These are phyloP conservation scores for Eueides isabella DNA, from an alignment of 1,140 invertebrate species.

Conservation along the genomic window DNA sequence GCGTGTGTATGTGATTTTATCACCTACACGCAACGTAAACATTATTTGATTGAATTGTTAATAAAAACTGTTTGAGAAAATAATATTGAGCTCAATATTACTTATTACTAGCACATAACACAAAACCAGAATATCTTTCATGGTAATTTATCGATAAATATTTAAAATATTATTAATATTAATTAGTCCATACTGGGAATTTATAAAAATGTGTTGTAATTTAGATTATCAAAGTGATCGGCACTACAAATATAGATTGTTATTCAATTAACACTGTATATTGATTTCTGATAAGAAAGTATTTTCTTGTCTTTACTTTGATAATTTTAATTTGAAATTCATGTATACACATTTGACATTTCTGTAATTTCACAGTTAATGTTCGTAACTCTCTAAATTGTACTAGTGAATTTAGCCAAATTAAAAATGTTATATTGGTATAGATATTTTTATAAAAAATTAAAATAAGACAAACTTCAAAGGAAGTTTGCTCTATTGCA, in stretches of 20 bases:
- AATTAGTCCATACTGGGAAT: not conserved
- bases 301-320: not conserved
- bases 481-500: too few relatives aligned
- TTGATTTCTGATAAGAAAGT: not conserved
- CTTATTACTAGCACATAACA: not conserved
- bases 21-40: conserved; percentile 33
- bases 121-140: not conserved
- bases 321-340: conserved; percentile 2
- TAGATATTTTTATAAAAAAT: too few relatives aligned
- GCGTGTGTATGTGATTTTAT: conserved; percentile 53
- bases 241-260: not conserved
- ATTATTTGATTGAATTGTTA: conserved; percentile 16
- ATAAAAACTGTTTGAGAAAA: conserved; percentile 1
- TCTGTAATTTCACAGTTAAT: not conserved
- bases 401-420: too few relatives aligned
- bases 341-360: not conserved
- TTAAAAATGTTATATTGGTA: too few relatives aligned
- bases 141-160: not conserved
- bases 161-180: not conserved
- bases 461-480: too few relatives aligned
- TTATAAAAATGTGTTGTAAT: not conserved
- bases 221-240: not conserved
- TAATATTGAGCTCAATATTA: not conserved
- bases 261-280: not conserved
- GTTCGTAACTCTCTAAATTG: too few relatives aligned